Conservation (phyloP, 2,113 vertebrate genomes). For the Trematocara zebra region DNA sequence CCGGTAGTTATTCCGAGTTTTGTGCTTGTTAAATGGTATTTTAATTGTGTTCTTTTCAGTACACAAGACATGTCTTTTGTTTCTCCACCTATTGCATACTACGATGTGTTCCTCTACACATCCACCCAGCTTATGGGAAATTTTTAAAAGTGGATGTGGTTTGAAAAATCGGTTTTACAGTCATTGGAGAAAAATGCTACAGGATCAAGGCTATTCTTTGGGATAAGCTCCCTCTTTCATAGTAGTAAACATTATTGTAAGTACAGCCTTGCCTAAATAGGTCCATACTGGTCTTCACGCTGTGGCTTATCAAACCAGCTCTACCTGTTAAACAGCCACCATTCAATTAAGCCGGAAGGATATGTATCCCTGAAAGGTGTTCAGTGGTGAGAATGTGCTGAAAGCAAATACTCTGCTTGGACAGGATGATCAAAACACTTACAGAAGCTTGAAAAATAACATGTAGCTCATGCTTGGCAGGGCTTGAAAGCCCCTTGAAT, state of each 20-base stretch:
- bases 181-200: neutral
- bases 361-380: neutral
- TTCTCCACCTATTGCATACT: neutral
- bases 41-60: neutral
- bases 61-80: neutral
- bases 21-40: neutral
- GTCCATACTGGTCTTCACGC: neutral
- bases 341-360: neutral
- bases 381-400: neutral
- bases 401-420: neutral
- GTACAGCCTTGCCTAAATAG: neutral
- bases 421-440: neutral
- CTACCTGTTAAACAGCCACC: conserved; percentile 13
- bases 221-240: neutral
- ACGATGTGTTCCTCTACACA: neutral
- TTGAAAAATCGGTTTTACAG: neutral
- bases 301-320: conserved; percentile 13
- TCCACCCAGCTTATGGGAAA: neutral
- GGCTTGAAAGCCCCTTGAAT: neutral
- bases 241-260: neutral
- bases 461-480: conserved; percentile 24
- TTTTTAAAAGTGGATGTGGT: neutral
- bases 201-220: neutral
- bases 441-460: conserved; percentile 1
- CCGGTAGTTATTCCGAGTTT: neutral